Evolutionary conservation across 2,113 vertebrate genomes (phyloP).

Genomic region (Cathartes aura): DNA sequence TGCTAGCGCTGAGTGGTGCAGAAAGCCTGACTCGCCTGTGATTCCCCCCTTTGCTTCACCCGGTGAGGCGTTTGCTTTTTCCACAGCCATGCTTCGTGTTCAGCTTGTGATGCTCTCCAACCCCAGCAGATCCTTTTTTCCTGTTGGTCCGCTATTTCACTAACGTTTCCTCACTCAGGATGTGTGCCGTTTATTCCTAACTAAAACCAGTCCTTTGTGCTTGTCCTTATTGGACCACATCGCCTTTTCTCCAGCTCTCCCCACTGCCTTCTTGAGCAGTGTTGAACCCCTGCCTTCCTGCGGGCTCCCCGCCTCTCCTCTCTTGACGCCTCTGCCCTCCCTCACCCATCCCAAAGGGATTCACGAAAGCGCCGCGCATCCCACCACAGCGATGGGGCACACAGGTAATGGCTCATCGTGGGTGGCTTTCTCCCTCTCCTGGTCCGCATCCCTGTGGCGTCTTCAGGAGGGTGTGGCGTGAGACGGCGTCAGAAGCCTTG

Average conservation of each 20-base stretch:
- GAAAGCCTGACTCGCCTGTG: background rate
- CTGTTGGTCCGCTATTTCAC: background rate
- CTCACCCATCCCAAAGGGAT: background rate
- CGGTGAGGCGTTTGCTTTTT: background rate
- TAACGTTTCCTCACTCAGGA: accelerated
- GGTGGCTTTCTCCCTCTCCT: background rate
- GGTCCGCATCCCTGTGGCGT: accelerated
- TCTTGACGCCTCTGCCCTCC: background rate
- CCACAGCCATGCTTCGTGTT: accelerated
- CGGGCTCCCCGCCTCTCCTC: background rate
- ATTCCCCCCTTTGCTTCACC: accelerated
- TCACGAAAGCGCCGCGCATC: background rate
- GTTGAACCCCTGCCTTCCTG: background rate
- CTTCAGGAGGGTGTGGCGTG: background rate
- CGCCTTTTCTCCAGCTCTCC: background rate
- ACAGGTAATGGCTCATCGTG: accelerated
- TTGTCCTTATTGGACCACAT: background rate
- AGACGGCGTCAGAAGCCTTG: background rate
- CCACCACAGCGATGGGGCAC: background rate
- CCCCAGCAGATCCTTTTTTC: background rate
- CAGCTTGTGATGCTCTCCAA: background rate
- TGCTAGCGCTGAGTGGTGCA: background rate
- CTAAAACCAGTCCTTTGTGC: background rate
- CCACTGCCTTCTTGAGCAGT: accelerated
- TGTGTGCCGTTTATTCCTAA: background rate